Percentiles rank a stretch among this genome's conserved stretches.
Evolutionary conservation across 1,140 invertebrate genomes (phyloP).

Genomic region (Pseudomyrmex sp.): DNA sequence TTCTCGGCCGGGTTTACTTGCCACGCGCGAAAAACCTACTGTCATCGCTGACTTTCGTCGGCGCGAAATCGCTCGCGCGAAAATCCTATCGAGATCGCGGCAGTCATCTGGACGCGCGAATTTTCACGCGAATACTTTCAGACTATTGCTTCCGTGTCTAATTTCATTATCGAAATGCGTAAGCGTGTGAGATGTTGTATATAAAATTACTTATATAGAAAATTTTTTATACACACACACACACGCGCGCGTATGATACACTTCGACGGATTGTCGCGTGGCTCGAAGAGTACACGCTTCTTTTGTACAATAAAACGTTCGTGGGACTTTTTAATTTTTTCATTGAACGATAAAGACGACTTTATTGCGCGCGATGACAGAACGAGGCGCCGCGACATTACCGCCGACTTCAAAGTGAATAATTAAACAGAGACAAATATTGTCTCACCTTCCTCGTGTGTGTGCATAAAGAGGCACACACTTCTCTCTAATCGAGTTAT

Average conservation of each 20-base stretch:
- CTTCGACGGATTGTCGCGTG: slow-evolving; percentile 6
- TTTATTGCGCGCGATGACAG: neutral
- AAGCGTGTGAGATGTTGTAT: too few species aligned
- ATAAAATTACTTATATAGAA: too few species aligned
- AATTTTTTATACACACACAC: too few species aligned
- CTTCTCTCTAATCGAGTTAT: neutral
- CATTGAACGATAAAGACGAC: neutral
- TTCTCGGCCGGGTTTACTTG: slow-evolving; percentile 39
- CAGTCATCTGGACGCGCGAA: neutral
- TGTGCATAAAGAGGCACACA: neutral
- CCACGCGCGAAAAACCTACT: neutral
- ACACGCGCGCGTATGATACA: too few species aligned
- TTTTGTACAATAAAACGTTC: neutral
- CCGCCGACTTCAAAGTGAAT: neutral
- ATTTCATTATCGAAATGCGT: too few species aligned
- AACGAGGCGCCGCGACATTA: neutral
- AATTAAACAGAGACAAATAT: neutral
- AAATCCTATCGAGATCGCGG: neutral
- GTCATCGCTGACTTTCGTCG: slow-evolving; percentile 9
- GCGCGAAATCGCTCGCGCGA: neutral
- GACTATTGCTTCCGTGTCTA: too few species aligned
- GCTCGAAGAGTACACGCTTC: neutral
- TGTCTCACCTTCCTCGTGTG: too few species aligned
- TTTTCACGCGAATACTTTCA: neutral
- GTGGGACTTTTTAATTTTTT: slow-evolving; percentile 36